phyloP scores from a whole-genome alignment of 2,797 vertebrate species.

The Leptodactylus fallax region DNA sequence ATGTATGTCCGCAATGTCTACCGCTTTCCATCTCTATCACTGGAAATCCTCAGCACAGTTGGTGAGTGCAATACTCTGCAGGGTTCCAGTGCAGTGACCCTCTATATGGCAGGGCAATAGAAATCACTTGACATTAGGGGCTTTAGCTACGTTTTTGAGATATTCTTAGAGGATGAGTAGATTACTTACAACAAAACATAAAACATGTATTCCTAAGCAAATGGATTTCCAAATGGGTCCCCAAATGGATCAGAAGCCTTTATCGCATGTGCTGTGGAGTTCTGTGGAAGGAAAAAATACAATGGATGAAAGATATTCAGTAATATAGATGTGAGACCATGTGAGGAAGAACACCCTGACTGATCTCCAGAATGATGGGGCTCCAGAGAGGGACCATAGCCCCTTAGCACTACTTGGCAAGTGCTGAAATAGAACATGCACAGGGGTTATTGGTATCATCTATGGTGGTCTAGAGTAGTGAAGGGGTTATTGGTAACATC shows the following conservation, averaged over 20 bases:
- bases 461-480: not conserved
- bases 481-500: not conserved
- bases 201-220: constrained; percentile 76
- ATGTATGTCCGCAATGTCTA: no score
- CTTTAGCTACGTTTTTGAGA: not conserved
- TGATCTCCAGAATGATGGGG: not conserved
- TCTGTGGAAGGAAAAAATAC: constrained; percentile 35
- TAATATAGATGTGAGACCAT: no score
- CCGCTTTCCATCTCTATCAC: no score
- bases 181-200: constrained; percentile 68
- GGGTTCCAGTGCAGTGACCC: not conserved
- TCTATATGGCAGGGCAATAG: not conserved
- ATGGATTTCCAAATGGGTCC: constrained; percentile 87
- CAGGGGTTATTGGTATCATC: not conserved
- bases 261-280: constrained; percentile 65
- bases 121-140: not conserved
- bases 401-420: not conserved
- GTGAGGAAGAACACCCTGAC: no score
- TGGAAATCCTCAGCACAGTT: no score
- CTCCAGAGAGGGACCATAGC: not conserved
- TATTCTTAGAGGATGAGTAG: not conserved
- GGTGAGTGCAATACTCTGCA: no score
- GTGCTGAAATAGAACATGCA: not conserved
- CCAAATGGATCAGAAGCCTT: constrained; percentile 75
- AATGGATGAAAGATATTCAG: not conserved